Base-by-base conservation (phyloP, 2,888 invertebrate genomes). In the Stictocephala bisonia region DNA sequence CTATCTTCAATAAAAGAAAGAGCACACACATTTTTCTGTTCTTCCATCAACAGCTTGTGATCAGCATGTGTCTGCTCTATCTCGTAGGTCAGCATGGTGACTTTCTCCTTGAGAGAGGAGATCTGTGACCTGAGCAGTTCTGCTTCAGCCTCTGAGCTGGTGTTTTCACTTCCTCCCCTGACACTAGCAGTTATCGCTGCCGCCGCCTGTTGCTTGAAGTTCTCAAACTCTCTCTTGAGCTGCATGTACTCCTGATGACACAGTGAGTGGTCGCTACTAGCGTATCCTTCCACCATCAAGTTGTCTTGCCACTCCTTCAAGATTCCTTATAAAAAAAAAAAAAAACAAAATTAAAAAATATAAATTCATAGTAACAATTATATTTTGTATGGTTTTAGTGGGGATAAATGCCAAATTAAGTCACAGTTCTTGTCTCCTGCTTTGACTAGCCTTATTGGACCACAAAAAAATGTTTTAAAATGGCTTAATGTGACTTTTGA, bases 211-310 rank as follows among this genome's bases (percentile, higher is more conserved):
- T 84, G 81, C 82, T 90, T 91, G 77, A 89, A 90, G 44, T 85
- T 83, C 77, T 94, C 93, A 80, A 90, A 90, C 79, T 93, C 91
- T 48, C 87, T 85, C 78, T 88, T 88, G 20, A 92, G 81, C 29
- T 82, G 85, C 15, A 89, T 88, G 58, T 89, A 86, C 77, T 92
- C 91, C 71, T 91, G 89, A 79, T 88, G 87, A 79, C 92, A 93
- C 71, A 86, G 53, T 6, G 73, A 40, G 70, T 73, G 73, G 29
- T 73, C 73, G 2, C 70, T 56, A 3, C 26, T 69, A 27, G 70
- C 41, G 29, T 73, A 73, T 11, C 56, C 68, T 18, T 51, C 70
- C 9, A 73, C 35, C 50, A 27, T 35, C 29, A 51, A 50, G 7
- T 50, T 27, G 48, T 73, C 73, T 20, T 64, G 69, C 26, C 72